Evolutionary conservation across 2,888 invertebrate genomes (phyloP), one percentile per base, ranked within the genome.

Genomic region (Nineta flava): DNA sequence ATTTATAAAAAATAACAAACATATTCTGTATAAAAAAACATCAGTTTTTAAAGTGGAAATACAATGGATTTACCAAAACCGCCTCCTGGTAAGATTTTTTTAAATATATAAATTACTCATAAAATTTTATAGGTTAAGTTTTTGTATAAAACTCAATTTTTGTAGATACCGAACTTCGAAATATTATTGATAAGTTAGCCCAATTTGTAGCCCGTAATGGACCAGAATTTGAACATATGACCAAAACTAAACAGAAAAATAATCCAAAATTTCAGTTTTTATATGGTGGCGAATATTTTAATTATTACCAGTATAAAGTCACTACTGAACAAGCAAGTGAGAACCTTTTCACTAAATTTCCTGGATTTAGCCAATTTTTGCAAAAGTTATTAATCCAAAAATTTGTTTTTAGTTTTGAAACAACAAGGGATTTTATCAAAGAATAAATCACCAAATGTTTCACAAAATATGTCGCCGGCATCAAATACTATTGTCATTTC

Each of bases 151-250:
- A 40, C 5, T 15, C n/a, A 5, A 40, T 34, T 6, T 21, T 69
- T 72, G 55, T 65, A 86, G 96, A 96, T 76, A 85, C 84, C 62
- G 94, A 96, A 66, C 79, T 95, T 62, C 83, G 88, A 64, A 95
- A 93, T 73, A 95, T 96, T 63, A 97, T 99, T 62, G 97, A 97
- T 74, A 96, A 96, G 74, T 75, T 97, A 60, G 97, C 97, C 12
- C 93, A 94, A 69, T 97, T 97, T 77, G 97, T 99, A 57, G 97
- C 97, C 52, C 74, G 95, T 70, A 97, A 96, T 84, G 97, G 97
- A 49, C 94, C 93, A n/a, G 96, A 96, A 66, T 96, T 96, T 71
- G 97, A 97, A 73, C 85, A 90, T 71, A 96, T 96, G 87, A 96
- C 96, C 53, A 96, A 96, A 75, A 88, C 88, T 64, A 96, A 96